Evolutionary conservation across 2,888 invertebrate species (phyloP), one percentile per base, ranked within the genome.

Genomic region (Ichneumoninae sp.): DNA sequence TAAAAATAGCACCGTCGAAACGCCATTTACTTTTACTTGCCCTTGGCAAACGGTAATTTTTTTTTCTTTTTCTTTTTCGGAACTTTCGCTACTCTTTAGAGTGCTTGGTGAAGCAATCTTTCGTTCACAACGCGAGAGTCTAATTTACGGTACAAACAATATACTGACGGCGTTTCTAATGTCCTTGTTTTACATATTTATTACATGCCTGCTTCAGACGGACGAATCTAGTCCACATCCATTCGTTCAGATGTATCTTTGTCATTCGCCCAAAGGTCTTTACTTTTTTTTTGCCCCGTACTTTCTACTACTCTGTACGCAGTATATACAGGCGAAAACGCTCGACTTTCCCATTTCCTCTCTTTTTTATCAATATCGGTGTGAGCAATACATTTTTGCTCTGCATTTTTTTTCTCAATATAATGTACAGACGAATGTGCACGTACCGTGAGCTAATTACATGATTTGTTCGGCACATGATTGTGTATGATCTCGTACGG

Each of bases 261-360:
- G 13, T 44, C 33, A 36, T 50, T 74, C 36, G 33, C 4, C 30
- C 60, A 16, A 60, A 26, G 26, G 60, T 4, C 26, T 74, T 44
- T 6, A 54, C 52, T 40, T 70, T 81, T 50, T 19, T 16, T 22
- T 30, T 60, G 10, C 16, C 5, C 2, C 22, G 36, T 26, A 3
- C 26, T 60, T 60, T 26, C 26, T 60, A 30, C 4, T 30, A 62
- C 30, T 62, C 30, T 5, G 62, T 62, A 62, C 62, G 30, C 57
- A 30, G 54, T 82, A 82, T 82, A 40, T 82, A 82, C 82, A 82
- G 47, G 66, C 44, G 70, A 82, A 66, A 60, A 65, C 22, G 16
- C 54, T 62, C 19, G 65, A 76, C 13, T 75, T 40, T 52, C 40
- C 30, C 19, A 22, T 62, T 65, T 44, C 16, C 26, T 52, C 33